Evolutionary conservation across 1,140 invertebrate genomes (phyloP).

Genomic region (Drosophila kanapiae): DNA sequence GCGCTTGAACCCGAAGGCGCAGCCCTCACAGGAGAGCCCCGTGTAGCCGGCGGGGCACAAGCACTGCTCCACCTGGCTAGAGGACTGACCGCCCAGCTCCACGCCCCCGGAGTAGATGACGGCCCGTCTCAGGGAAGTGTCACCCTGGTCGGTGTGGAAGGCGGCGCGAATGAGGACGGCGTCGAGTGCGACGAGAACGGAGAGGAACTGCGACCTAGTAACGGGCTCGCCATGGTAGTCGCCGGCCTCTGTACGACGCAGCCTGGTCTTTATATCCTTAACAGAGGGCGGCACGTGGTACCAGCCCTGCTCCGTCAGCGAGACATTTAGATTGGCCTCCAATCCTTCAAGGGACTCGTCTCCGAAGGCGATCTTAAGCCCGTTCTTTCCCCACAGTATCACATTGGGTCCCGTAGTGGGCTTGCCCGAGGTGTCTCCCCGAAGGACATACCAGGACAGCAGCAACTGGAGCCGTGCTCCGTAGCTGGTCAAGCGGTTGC

Average conservation of each 20-base stretch:
- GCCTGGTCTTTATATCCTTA: conserved; percentile 87
- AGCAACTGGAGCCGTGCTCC: conserved; percentile 90
- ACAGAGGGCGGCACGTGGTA: conserved; percentile 89
- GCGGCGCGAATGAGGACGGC: conserved; percentile 94
- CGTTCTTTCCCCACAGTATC: conserved; percentile 92
- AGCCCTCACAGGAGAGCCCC: conserved; percentile 94
- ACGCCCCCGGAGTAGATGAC: conserved; percentile 80
- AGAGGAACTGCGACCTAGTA: conserved; percentile 92
- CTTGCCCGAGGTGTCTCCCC: conserved; percentile 95
- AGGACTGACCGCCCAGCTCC: conserved; percentile 64
- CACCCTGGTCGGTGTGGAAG: conserved; percentile 97
- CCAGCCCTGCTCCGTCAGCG: conserved; percentile 90
- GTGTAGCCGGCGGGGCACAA: conserved; percentile 88
- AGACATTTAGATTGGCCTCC: conserved; percentile 87
- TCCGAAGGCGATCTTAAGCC: conserved; percentile 90
- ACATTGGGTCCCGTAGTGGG: conserved; percentile 94
- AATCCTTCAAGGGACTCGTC: conserved; percentile 86
- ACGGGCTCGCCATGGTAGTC: conserved; percentile 88
- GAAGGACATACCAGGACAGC: conserved; percentile 93
- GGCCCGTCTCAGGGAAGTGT: conserved; percentile 87
- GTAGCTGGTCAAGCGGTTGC: conserved; percentile 93
- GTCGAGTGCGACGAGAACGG: conserved; percentile 92
- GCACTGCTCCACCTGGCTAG: conserved; percentile 88
- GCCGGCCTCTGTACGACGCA: conserved; percentile 86
- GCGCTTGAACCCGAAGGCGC: conserved; percentile 93